Evolutionary conservation across 2,797 vertebrate genomes (phyloP), one percentile per base, ranked within the genome.

Genomic region (Falco naumanni): DNA sequence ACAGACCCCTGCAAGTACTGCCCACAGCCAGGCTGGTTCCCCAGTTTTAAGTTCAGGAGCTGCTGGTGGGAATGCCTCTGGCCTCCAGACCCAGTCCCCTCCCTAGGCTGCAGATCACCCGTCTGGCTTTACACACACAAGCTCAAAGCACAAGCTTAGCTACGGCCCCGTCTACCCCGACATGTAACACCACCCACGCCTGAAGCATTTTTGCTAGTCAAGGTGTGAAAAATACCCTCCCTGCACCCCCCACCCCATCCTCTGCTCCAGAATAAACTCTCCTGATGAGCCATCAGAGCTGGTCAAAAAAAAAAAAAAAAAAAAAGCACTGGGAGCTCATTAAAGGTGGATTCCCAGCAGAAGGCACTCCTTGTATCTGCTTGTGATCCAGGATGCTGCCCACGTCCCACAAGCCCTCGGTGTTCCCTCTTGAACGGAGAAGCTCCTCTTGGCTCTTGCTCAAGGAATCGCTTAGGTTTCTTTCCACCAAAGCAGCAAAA

Each of bases 151-250:
- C 51, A 43, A 80, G 51, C 59, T 61, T 7, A 72, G 26, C 47
- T 48, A 26, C 16, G 25, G 51, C 39, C n/a, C n/a, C 4, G 0
- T 22, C 61, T n/a, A 7, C 33, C 60, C 41, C 65, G 61, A 47
- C 10, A 8, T 0, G 1, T 6, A 86, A 4, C 31, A 60, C 9
- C 60, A 48, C 16, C n/a, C 2, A 0, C 2, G n/a, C 65, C 48
- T 6, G 15, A 68, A 48, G 65, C 43, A 34, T 34, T 34, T 34
- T 34, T 34, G 34, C 5, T 10, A 48, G 61, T 10, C 31, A 39
- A 3, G 1, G 22, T 6, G 64, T 11, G 28, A 10, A 80, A 20
- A 87, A 80, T 2, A 66, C 11, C 41, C 61, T 77, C 81, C 76
- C 50, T 79, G 80, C n/a, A 70, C 34, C 21, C 18, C 19, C 61